Evolutionary conservation across 2,888 invertebrate genomes (phyloP), one percentile per base, ranked within the genome.

Genomic region (Xylocampa areola): DNA sequence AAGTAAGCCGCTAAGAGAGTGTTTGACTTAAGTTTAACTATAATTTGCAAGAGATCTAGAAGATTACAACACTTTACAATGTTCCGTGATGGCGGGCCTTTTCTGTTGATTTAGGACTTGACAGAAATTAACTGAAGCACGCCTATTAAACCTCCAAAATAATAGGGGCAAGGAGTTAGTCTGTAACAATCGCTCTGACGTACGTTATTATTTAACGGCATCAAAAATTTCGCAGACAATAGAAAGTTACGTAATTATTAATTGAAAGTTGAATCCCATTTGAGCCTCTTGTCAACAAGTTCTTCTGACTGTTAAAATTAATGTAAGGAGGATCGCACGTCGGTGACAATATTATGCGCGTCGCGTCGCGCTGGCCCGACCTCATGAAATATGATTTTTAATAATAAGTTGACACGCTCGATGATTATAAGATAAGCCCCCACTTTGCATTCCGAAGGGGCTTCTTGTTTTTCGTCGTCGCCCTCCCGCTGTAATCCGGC

Each of bases 401-500:
- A 94, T 94, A 94, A 94, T 94, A 94, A 94, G 86, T 92, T 92
- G 94, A 93, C 94, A 91, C 94, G 92, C 92, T 87, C 90, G 92
- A 94, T 93, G 94, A 94, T 94, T 94, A 94, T 91, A 88, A 92
- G 94, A 94, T 94, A 92, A 94, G 93, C 90, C 88, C 84, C 89
- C 91, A 91, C 90, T 94, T 94, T 92, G 91, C 93, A 94, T 94
- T 92, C 93, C 89, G 84, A 74, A 82, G 89, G 86, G 89, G 87
- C 84, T 84, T 78, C 87, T 86, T 89, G 91, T 93, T 92, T 88
- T 89, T 84, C 87, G 82, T 74, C 86, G 84, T 77, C 88, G 77
- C 86, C 85, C 82, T 77, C 73, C 71, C 70, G 64, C 75, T 80
- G 87, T 91, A 91, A 92, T 91, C 90, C 88, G 84, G 75, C 77